phyloP scores from a whole-genome alignment of 2,113 vertebrate species.

The Myotis brandtii region DNA sequence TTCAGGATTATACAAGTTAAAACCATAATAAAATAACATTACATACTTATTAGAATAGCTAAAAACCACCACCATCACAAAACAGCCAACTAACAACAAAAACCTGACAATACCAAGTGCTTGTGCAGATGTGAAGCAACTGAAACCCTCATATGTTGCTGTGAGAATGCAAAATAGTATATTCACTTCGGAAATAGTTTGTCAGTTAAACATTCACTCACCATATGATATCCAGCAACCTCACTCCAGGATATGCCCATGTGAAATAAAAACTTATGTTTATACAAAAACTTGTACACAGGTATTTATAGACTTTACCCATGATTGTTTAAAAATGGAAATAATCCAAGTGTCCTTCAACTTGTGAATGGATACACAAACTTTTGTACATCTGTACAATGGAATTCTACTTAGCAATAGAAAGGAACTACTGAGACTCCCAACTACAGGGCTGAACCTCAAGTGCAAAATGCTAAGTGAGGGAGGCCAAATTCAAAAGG shows the following conservation, averaged over 20 bases:
- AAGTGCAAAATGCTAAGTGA: background rate
- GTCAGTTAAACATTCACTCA: background rate
- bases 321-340: background rate
- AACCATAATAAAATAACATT: background rate
- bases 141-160: background rate
- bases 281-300: background rate
- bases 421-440: background rate
- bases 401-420: background rate
- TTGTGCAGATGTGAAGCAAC: background rate
- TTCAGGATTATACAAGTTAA: background rate
- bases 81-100: background rate
- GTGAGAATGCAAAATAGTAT: background rate
- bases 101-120: background rate
- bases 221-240: background rate
- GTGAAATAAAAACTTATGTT: background rate
- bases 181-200: background rate
- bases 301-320: background rate
- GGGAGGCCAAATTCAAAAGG: background rate
- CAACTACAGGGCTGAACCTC: background rate
- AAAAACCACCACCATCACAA: background rate
- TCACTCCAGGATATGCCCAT: background rate
- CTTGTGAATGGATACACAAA: background rate
- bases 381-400: background rate
- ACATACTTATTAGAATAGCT: background rate
- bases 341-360: background rate